These are phyloP conservation scores for Aix galericulata DNA, from an alignment of 2,113 vertebrate genomes.

Conservation along the genomic window DNA sequence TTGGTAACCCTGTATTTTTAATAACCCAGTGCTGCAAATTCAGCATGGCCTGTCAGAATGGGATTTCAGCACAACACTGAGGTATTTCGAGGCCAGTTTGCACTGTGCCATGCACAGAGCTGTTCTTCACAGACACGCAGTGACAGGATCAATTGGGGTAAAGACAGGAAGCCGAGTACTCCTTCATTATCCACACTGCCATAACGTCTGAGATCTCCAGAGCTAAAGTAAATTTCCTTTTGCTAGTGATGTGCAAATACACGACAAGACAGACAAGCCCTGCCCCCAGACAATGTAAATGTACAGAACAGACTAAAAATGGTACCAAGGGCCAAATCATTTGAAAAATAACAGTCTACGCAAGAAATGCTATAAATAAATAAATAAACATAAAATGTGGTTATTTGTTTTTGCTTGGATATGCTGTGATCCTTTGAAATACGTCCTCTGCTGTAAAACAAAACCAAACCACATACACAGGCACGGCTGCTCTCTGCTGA, in stretches of 20 bases:
- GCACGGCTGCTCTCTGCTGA: neutral
- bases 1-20: constrained; percentile 70
- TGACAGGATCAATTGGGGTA: neutral
- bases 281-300: neutral
- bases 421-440: neutral
- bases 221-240: neutral
- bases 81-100: constrained; percentile 15
- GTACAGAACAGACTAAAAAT: neutral
- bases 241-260: neutral
- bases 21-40: constrained; percentile 51
- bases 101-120: neutral
- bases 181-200: neutral
- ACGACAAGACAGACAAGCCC: neutral
- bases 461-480: neutral
- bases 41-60: constrained; percentile 45
- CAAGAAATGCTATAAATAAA: neutral
- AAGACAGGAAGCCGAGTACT: neutral
- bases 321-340: neutral
- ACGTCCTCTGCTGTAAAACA: neutral
- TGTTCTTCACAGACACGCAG: neutral
- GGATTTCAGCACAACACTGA: constrained; percentile 30
- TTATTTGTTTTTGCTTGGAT: neutral
- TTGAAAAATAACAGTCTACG: neutral
- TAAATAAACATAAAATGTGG: neutral
- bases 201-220: neutral